Evolutionary conservation across 2,797 vertebrate species (phyloP), one percentile per base, ranked within the genome.

Genomic region (Alauda arvensis): DNA sequence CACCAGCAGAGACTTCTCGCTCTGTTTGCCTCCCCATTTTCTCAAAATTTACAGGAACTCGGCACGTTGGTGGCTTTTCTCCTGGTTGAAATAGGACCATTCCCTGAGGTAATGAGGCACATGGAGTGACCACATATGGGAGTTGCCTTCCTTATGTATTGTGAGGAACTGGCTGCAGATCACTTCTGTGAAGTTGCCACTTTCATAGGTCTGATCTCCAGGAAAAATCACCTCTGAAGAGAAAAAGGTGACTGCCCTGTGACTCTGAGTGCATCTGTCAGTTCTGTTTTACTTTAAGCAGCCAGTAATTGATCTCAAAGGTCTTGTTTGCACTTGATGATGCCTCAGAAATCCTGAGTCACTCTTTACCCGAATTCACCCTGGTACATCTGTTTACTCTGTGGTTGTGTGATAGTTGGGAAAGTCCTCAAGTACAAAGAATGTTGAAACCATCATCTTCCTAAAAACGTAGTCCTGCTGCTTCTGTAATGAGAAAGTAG

Each of bases 281-380:
- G 43, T 45, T 82, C 76, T 92, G 67, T 85, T 91, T 83, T 77
- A 74, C 78, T 88, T 86, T 65, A 80, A 88, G 69, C 60, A 71
- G 48, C 69, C 86, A 59, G 51, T 88, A 91, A 92, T 69, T 93
- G 61, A 65, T 94, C 83, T 81, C 92, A 93, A 90, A 96, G 91
- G 63, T 92, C 91, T 90, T 94, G 91, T 92, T 92, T 93, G 91
- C 55, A 74, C 80, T 91, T 72, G 88, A 43, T 62, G 76, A 69
- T 80, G 75, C 59, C 78, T 90, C 87, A 88, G 90, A 92, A 93
- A 91, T 77, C 89, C 85, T 96, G 93, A 94, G 92, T 95, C 95
- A 95, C 63, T 91, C 75, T 92, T 91, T 57, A 85, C 91, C 83
- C 6, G 6, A 88, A 68, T 71, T 93, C 85, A 92, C 81, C 61